Conservation (phyloP, 2,113 vertebrate species). For the Chloropsis cyanopogon region DNA sequence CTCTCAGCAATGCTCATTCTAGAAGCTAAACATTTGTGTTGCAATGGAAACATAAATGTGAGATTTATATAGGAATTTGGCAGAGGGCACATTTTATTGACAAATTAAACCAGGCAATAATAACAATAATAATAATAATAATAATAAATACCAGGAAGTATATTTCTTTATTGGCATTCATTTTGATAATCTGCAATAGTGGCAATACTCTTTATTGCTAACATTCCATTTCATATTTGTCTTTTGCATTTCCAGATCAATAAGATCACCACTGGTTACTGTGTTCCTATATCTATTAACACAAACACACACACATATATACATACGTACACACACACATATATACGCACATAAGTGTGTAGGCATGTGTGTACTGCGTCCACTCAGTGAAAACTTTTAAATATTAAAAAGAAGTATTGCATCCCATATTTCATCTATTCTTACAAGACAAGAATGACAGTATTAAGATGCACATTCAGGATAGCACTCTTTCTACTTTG, state of each 20-base stretch:
- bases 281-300: neutral
- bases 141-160: neutral
- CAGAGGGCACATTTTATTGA: neutral
- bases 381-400: constrained; percentile 78
- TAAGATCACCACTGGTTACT: constrained; percentile 47
- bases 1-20: neutral
- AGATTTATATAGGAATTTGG: neutral
- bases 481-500: constrained; percentile 88
- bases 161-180: neutral
- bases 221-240: neutral
- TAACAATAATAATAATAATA: neutral
- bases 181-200: constrained; percentile 10
- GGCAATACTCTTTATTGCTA: neutral
- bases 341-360: neutral
- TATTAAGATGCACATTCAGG: constrained; percentile 85
- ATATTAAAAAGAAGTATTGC: constrained; percentile 84
- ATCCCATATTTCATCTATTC: constrained; percentile 81
- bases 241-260: constrained; percentile 65
- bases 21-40: neutral
- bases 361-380: constrained; percentile 30
- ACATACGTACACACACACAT: neutral
- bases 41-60: neutral
- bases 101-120: neutral
- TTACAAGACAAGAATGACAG: constrained; percentile 91
- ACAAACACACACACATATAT: neutral